Evolutionary conservation across 2,888 invertebrate genomes (phyloP).

Genomic region (Glyphotaelius pellucidus): DNA sequence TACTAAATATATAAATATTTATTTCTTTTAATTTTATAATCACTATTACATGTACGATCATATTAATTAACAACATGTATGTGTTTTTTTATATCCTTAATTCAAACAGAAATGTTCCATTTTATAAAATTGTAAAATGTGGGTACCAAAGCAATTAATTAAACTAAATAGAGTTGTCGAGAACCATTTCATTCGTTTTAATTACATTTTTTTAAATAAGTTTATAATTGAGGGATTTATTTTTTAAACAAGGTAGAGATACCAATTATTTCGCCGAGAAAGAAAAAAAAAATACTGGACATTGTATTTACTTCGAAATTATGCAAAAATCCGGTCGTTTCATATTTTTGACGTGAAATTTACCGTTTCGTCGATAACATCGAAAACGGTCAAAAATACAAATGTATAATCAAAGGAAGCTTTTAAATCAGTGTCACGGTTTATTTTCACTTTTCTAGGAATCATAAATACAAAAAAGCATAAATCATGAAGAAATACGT

Average conservation of each 20-base stretch:
- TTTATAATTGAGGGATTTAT: neutral
- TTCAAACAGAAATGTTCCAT: too few relatives aligned
- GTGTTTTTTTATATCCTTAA: too few relatives aligned
- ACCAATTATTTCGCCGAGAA: neutral
- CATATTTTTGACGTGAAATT: neutral
- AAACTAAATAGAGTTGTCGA: neutral
- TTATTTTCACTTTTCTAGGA: neutral
- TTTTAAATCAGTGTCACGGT: neutral
- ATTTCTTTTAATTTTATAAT: too few relatives aligned
- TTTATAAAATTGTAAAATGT: too few relatives aligned
- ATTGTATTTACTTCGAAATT: neutral
- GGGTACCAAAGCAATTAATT: too few relatives aligned
- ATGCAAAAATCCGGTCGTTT: neutral
- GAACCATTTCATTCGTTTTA: neutral
- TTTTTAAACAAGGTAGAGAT: neutral
- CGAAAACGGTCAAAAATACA: neutral
- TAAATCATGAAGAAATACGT: conserved; percentile 33
- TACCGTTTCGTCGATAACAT: neutral
- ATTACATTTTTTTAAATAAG: neutral
- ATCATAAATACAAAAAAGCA: conserved; percentile 9
- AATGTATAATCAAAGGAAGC: neutral
- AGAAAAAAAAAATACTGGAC: neutral
- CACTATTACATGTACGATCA: too few relatives aligned
- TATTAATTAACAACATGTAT: too few relatives aligned
- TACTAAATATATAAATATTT: too few relatives aligned